Base-by-base conservation (phyloP, 2,797 vertebrate species). In the Sciurus carolinensis region DNA sequence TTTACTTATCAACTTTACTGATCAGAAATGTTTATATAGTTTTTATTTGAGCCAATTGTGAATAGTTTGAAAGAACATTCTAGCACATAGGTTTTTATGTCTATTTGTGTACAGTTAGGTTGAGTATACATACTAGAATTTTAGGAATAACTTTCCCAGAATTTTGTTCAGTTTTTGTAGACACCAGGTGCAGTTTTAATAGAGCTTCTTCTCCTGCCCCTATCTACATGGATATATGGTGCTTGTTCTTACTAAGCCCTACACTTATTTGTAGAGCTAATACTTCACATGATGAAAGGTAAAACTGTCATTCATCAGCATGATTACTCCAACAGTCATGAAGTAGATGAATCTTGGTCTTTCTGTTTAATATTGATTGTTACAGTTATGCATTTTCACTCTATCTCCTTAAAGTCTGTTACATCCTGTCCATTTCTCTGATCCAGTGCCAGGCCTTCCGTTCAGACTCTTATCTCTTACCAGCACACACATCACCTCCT, bases 21-120 rank as follows among this genome's bases (percentile, higher is more conserved):
- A 72, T 87, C 36, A 64, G 52, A 84, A 24, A 44, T 62, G 71
- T 77, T 86, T 24, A 26, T 20, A 42, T 12, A 62, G 67, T 39
- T 93, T 96, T 66, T 44, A 76, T 77, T 75, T 72, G 26, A 84
- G 42, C 33, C 5, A 69, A 42, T 64, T 94, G 73, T 50, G 11
- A 47, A 72, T 64, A 76, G 14, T 84, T 73, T 39, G 59, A 77
- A 52, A 80, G 57, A 91, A 81, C 67, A 80, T 62, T 72, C 39
- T 26, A 83, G 7, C 14, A 14, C 4, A 62, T 33, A 22, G 42
- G 6, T 71, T 83, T 82, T 54, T 30, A 39, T 94, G 67, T 87
- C 28, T 50, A 26, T 50, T 77, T 62, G 39, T 87, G 77, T 20
- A 39, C 18, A 71, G 30, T 73, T 87, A 59, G 76, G 2, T 76